These are phyloP conservation scores for Dolichoris vasculosae DNA, from an alignment of 1,140 invertebrate species.

Conservation along the genomic window DNA sequence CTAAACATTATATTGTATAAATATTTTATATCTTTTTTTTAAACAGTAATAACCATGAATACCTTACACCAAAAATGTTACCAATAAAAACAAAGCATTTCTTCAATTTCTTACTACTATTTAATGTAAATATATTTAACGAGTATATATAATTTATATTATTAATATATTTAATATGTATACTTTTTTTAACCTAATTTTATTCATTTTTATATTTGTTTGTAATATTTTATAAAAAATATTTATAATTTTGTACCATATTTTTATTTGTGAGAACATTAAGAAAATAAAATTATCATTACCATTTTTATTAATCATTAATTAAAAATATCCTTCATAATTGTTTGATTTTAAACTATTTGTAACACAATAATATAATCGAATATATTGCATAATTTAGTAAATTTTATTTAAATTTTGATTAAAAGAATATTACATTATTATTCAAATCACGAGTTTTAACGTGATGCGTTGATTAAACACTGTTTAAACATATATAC, in stretches of 20 bases:
- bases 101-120: background rate
- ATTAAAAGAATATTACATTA: conserved; percentile 3
- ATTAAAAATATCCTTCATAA: background rate
- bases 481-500: conserved; percentile 17
- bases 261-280: background rate
- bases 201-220: background rate
- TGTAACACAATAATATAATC: background rate
- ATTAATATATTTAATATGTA: background rate
- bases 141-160: background rate
- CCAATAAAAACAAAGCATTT: conserved; percentile 15
- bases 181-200: background rate
- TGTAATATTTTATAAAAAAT: background rate
- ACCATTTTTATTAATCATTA: background rate
- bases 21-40: background rate
- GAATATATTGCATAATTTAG: conserved; percentile 1
- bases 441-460: background rate
- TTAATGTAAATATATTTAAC: background rate
- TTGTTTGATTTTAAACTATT: background rate
- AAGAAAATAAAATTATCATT: background rate
- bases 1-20: background rate
- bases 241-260: background rate
- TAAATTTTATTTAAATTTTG: background rate
- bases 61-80: conserved; percentile 14
- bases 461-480: conserved; percentile 14
- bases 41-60: background rate